These are phyloP conservation scores for Macroglossus sobrinus DNA, from an alignment of 2,113 vertebrate species.

Conservation along the genomic window DNA sequence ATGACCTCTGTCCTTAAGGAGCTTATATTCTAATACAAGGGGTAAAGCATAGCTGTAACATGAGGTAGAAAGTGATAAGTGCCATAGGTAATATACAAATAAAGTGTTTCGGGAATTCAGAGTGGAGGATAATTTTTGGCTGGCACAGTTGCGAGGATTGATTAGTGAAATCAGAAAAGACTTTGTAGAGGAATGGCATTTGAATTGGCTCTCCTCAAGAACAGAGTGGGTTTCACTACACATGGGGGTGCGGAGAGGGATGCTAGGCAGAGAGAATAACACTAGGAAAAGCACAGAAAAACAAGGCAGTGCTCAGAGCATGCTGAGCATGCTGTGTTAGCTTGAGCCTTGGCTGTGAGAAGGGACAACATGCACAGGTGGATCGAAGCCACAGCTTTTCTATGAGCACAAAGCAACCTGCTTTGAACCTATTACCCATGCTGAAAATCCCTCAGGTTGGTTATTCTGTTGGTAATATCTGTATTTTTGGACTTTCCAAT, in stretches of 20 bases:
- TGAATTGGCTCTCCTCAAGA: constrained; percentile 6
- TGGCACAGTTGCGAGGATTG: background rate
- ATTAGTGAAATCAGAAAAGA: background rate
- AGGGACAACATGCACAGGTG: background rate
- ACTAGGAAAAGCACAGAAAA: background rate
- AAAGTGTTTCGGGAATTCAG: background rate
- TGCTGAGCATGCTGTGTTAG: background rate
- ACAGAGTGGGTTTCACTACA: background rate
- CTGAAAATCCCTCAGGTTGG: background rate
- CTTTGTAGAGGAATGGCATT: background rate
- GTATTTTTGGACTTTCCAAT: background rate
- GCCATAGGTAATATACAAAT: background rate
- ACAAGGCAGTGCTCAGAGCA: background rate
- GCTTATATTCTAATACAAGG: background rate
- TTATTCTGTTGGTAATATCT: background rate
- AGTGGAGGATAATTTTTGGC: background rate
- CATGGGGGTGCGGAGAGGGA: background rate
- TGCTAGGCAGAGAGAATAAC: background rate
- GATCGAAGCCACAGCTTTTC: background rate
- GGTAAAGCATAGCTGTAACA: background rate
- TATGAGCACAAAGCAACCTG: background rate
- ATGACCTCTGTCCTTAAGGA: background rate
- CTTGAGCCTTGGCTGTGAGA: background rate
- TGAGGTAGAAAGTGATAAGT: background rate
- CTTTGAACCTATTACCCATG: background rate